Evolutionary conservation across 2,888 invertebrate species (phyloP).

Genomic region (Cryptocheilus praepositus): DNA sequence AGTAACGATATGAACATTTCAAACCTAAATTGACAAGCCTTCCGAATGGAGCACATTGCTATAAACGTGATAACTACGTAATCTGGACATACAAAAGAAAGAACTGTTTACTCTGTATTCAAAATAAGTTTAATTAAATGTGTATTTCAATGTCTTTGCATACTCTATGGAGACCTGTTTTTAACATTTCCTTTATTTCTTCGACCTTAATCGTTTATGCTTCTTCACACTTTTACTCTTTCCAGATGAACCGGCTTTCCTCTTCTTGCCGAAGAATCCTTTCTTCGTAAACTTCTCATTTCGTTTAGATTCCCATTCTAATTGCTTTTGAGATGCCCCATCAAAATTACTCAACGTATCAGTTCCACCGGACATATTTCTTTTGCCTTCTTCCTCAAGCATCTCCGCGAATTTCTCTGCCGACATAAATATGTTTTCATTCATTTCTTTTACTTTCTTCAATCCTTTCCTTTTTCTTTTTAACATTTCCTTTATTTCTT

Average conservation of each 20-base stretch:
- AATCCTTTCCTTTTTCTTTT: conserved; percentile 24
- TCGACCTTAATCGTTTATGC: neutral
- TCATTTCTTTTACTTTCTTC: conserved; percentile 37
- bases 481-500: too few relatives aligned
- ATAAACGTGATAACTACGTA: too few relatives aligned
- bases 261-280: conserved; percentile 22
- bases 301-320: conserved; percentile 88
- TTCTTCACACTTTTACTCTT: neutral
- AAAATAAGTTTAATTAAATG: neutral
- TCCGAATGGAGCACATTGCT: too few relatives aligned
- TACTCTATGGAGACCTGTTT: neutral
- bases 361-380: conserved; percentile 79
- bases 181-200: too few relatives aligned
- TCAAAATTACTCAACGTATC: conserved; percentile 85
- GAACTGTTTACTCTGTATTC: neutral
- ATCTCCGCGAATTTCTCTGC: conserved; percentile 93
- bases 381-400: conserved; percentile 87
- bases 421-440: conserved; percentile 82
- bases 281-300: conserved; percentile 57
- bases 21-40: too few relatives aligned
- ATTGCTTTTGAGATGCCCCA: conserved; percentile 86
- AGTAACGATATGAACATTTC: too few relatives aligned
- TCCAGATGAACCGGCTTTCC: neutral
- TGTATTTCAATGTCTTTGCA: neutral
- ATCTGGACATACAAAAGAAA: too few relatives aligned